phyloP scores from a whole-genome alignment of 2,888 invertebrate species.

The Drosophila sordidula region DNA sequence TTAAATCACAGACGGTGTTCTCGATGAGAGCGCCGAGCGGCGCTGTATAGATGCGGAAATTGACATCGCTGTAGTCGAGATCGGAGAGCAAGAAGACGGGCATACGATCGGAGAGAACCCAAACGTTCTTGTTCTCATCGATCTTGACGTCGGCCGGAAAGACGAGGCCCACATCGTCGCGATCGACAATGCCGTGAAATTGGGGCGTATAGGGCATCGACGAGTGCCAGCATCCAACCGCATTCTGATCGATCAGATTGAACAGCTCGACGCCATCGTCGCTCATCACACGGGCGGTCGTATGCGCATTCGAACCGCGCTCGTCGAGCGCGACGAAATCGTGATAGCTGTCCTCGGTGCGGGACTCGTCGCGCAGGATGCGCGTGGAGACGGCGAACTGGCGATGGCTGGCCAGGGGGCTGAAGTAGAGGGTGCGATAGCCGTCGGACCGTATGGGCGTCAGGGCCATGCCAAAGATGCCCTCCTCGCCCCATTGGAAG shows the following conservation, averaged over 20 bases:
- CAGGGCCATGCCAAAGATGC: slow-evolving; percentile 91
- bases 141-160: slow-evolving; percentile 93
- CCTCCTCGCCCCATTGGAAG: slow-evolving; percentile 94
- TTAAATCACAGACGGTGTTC: slow-evolving; percentile 90
- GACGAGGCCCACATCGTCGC: slow-evolving; percentile 90
- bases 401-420: slow-evolving; percentile 91
- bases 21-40: slow-evolving; percentile 88
- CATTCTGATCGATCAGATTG: slow-evolving; percentile 92
- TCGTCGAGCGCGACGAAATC: slow-evolving; percentile 88
- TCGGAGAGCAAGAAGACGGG: slow-evolving; percentile 90
- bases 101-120: slow-evolving; percentile 94
- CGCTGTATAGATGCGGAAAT: slow-evolving; percentile 91
- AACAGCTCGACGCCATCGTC: slow-evolving; percentile 91
- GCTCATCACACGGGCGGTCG: slow-evolving; percentile 91
- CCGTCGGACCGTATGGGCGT: slow-evolving; percentile 89
- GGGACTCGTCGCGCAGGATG: slow-evolving; percentile 89
- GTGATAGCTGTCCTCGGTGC: slow-evolving; percentile 89
- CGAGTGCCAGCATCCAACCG: slow-evolving; percentile 93
- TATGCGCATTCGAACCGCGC: slow-evolving; percentile 89
- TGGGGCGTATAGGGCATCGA: slow-evolving; percentile 88
- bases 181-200: slow-evolving; percentile 90
- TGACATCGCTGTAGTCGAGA: slow-evolving; percentile 90
- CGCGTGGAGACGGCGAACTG: slow-evolving; percentile 92
- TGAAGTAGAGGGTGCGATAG: slow-evolving; percentile 90
- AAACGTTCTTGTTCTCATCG: slow-evolving; percentile 89